These are phyloP conservation scores for Myrmecophaga tridactyla DNA, from an alignment of 2,113 vertebrate species.

Conservation along the genomic window DNA sequence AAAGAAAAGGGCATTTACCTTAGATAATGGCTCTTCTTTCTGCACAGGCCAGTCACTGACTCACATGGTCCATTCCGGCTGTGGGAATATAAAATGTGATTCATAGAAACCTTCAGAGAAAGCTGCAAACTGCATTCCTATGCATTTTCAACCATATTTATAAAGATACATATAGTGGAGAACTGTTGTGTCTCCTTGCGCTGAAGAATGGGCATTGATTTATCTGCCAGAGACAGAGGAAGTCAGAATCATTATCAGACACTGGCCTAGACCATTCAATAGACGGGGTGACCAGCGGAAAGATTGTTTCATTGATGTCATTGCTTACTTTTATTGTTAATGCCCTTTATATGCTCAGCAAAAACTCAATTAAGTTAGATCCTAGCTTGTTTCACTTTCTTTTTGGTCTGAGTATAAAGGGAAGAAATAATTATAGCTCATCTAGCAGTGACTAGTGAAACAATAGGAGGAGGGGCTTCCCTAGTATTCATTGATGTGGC, in stretches of 20 bases:
- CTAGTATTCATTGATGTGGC: no score
- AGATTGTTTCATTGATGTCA: neutral
- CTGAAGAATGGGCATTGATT: constrained; percentile 44
- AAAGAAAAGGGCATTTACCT: neutral
- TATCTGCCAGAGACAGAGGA: constrained; percentile 42
- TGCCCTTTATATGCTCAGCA: neutral
- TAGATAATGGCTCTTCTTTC: neutral
- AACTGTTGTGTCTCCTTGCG: neutral
- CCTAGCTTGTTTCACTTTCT: neutral
- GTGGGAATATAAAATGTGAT: neutral
- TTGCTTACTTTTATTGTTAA: constrained; percentile 37
- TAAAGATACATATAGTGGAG: neutral
- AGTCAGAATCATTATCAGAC: constrained; percentile 25
- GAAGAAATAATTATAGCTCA: neutral
- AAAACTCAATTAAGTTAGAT: constrained; percentile 36
- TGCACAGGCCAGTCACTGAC: neutral
- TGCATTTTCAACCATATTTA: neutral
- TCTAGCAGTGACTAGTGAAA: neutral
- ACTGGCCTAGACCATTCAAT: neutral
- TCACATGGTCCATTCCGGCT: neutral
- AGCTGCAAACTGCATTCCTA: neutral
- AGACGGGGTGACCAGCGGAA: neutral
- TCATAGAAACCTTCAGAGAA: neutral
- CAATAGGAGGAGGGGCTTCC: neutral
- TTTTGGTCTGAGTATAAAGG: neutral